Evolutionary conservation across 2,113 vertebrate species (phyloP), one percentile per base, ranked within the genome.

Genomic region (Orientallactaga bullata): DNA sequence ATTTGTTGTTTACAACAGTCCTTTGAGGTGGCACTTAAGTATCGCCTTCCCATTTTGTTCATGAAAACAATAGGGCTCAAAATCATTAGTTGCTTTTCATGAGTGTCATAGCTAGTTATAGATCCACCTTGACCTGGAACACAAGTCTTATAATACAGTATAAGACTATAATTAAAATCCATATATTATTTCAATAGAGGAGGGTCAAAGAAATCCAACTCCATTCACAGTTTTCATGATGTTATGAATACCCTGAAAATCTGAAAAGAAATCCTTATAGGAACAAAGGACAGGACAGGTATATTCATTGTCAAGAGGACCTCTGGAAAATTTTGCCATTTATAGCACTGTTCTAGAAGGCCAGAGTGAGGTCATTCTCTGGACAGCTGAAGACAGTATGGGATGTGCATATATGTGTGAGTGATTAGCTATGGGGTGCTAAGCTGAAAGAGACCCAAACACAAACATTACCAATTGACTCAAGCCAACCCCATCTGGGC

Each of bases 331-430:
- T 30, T 47, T 81, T 92, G 82, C 39, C 85, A 76, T 94, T 95
- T 93, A 85, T 80, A 90, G 16, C 51, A 32, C 60, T 85, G 69
- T 55, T 60, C 76, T 42, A 28, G 5, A 66, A 96, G 13, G 71
- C 35, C 73, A 89, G 79, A 76, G n/a, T 66, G 77, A 90, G 37
- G 60, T 88, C 92, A 92, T n/a, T n/a, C 30, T 65, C 68, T 68
- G 68, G 87, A 90, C 87, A 91, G 87, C 91, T 96, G 95, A 80
- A 85, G 78, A 68, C 77, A 88, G 60, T 55, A n/a, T 60, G 77
- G 63, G 42, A 32, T 37, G 63, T 77, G 35, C 61, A 77, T 74
- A 58, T n/a, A n/a, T n/a, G n/a, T n/a, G n/a, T 2, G 61, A 13
- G 24, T 84, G 68, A 77, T 58, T 82, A 15, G 21, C 35, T 61